Base-by-base conservation (phyloP, 2,888 invertebrate species). In the Platycheirus albimanus region DNA sequence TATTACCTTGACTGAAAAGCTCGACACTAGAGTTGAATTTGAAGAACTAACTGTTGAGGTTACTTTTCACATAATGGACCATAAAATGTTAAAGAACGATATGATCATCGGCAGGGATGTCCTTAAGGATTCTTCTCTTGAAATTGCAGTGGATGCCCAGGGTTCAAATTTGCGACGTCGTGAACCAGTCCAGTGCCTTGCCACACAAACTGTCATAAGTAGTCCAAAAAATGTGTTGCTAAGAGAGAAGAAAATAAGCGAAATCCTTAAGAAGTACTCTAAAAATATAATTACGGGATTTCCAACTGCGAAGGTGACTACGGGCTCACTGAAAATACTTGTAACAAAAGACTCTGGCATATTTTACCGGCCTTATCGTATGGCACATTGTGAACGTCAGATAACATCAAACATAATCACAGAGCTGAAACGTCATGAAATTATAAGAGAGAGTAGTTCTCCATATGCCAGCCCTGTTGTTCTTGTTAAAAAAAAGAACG, bases 401-500 rank as follows among this genome's bases (percentile, higher is more conserved):
- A 45, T 45, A 45, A 63, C 45, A 28, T 6, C 45, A 3, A 24
- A 63, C 2, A 45, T 63, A 30, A 45, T 63, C 5, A 63, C 20
- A 13, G 49, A 49, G 15, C 49, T 49, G 20, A 49, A 49, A 49
- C n/a, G 8, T 13, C 41, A 58, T 38, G 41, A 8, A 24, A 58
- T 41, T 24, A 24, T 69, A 15, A 54, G 54, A 19, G 41, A 69
- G 24, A 69, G 69, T 43, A 54, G 54, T 54, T 69, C 69, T 13
- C 69, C 54, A n/a, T 69, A 43, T 43, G 69, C 54, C 45, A 54
- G 54, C 17, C 69, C 54, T 13, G 69, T 69, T n/a, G 45, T 69
- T 54, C 54, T 69, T 13, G 69, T 41, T 28, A n/a, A 28, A 45
- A 69, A 69, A 54, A 69, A 54, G n/a, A 69, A 69, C 30, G 69